Evolutionary conservation across 1,140 invertebrate genomes (phyloP), one percentile per base, ranked within the genome.

Genomic region (Scaptomyza montana): DNA sequence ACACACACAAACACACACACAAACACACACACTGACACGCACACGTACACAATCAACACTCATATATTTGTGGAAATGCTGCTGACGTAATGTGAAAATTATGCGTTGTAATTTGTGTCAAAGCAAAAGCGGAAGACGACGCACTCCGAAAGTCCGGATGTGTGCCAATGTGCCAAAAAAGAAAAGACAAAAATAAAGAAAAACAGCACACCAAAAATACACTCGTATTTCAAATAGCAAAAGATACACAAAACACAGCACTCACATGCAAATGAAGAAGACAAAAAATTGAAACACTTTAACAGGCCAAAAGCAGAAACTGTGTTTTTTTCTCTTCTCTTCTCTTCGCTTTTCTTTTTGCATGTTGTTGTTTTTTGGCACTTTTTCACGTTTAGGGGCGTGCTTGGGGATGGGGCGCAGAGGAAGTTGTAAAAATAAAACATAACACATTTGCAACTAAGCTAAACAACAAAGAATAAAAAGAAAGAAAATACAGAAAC

Each of bases 371-470:
- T 60, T 81, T 78, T 86, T 87, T 78, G 78, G 72, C 82, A 82
- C 82, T 87, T 86, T 87, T 76, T 86, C 82, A 69, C 78, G 79
- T 81, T 65, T 56, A 53, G 41, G 53, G 33, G 45, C 13, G 43
- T 16, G 5, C 56, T 45, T 9, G 43, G 68, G 45, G 12, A 62
- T 19, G 62, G 49, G 61, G 47, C 54, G 46, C 46, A 65, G 49
- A 78, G 78, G 71, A 86, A 86, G 82, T 82, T 86, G 82, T 86
- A 89, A 87, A 86, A 86, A 86, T 86, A 86, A 87, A 86, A 82
- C 78, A 86, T 70, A 69, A 71, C 84, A 86, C 82, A 84, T 86
- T 72, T 78, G 78, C 80, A 84, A 84, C 72, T 79, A 78, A 69
- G 76, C 45, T 50, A 65, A 56, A 71, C 64, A 64, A 39, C 64